Conservation (phyloP, 1,140 invertebrate genomes). For the Hylaeus volcanicus region DNA sequence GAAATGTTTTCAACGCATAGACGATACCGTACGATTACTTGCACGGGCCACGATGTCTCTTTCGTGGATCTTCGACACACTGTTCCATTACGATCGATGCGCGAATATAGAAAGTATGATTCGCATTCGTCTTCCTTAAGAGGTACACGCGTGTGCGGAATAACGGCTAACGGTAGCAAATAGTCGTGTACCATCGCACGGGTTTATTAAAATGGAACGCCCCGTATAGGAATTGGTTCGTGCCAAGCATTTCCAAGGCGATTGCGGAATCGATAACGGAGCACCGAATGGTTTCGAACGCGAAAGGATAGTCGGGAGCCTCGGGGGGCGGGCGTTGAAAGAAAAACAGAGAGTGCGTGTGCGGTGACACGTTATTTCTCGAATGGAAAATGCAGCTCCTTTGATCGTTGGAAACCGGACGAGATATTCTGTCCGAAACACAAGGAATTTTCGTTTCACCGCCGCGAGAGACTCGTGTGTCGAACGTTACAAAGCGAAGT, state of each 20-base stretch:
- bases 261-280: not conserved
- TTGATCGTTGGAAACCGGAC: conserved; percentile 36
- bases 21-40: no score
- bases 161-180: no score
- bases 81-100: conserved; percentile 1
- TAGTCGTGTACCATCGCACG: no score
- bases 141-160: no score
- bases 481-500: conserved; percentile 39
- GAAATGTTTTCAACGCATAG: no score
- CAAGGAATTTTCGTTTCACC: conserved; percentile 36
- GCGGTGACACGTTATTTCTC: conserved; percentile 15
- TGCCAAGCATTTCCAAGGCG: not conserved
- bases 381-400: conserved; percentile 17
- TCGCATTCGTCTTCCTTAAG: no score
- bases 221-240: not conserved
- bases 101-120: no score
- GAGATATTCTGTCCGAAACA: conserved; percentile 23
- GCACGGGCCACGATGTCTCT: no score
- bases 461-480: not conserved
- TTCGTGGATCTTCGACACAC: no score
- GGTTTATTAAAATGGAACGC: not conserved
- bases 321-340: not conserved
- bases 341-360: not conserved
- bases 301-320: not conserved
- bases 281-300: not conserved